Evolutionary conservation across 2,797 vertebrate genomes (phyloP), one percentile per base, ranked within the genome.

Genomic region (Gallinago solitaria): DNA sequence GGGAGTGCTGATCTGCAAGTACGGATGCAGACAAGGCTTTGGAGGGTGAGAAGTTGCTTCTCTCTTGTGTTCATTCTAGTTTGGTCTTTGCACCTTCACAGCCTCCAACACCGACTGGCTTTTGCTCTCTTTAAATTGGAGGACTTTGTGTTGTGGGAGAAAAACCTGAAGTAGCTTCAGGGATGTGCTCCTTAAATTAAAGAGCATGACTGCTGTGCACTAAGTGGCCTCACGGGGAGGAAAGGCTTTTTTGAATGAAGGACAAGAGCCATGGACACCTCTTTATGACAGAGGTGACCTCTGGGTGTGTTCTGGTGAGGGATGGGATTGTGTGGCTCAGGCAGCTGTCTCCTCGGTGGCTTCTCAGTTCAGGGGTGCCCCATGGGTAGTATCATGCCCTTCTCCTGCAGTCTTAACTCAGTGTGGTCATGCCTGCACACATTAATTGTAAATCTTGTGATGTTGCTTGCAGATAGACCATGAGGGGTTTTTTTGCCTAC

Each of bases 401-500:
- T 39, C 27, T 61, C 25, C 41, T 35, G 43, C 16, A 2, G 13
- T 73, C 84, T 35, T 82, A 73, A 59, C 54, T 73, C 45, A 4
- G 5, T 18, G 30, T 78, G 48, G 28, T 84, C 39, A 3, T 59
- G 61, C 65, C 47, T 90, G 37, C 61, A 37, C 8, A 1, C n/a
- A 9, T 32, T 59, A 51, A 33, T 43, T 64, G 45, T 68, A 50
- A 60, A 75, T 60, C 77, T 69, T 61, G 16, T n/a, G 32, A 51
- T 25, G 19, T 17, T 79, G 19, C 48, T 76, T 79, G 54, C 70
- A 69, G 32, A 32, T 83, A 19, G 0, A 4, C 20, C 2, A 5
- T 25, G 20, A 8, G n/a, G 0, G 9, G 0, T 1, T 21, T 20
- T 39, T 59, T 63, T 89, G 21, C 37, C 51, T 69, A 5, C 32